Evolutionary conservation across 92 coral and sea anemone species (phyloP), one percentile per base, ranked within the genome.

Genomic region (Porites lobata): DNA sequence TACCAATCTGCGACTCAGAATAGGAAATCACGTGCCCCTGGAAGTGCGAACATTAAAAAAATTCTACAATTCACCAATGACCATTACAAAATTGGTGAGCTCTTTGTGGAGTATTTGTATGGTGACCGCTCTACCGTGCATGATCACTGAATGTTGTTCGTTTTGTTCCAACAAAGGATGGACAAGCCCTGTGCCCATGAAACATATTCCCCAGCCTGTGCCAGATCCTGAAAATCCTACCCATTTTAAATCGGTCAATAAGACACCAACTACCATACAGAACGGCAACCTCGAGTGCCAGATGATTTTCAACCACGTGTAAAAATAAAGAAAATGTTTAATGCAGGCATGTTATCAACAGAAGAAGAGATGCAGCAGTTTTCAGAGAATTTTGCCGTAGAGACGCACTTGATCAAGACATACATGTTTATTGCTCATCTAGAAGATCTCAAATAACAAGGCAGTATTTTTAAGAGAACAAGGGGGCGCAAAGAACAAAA

Each of bases 41-140:
- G 95, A 18, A 63, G 82, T 20, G 75, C 76, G 15, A 89, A 89
- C 69, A 84, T 89, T 17, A 77, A 85, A 18, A 89, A 92, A 64
- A 65, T 1, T 92, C 57, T 67, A 12, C 69, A 68, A 17, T 89
- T 92, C 52, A 75, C 75, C 10, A 69, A 85, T 13, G 52, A 32
- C 26, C 89, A 84, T 62, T 90, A 83, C 59, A 84, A 50, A 12
- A 71, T 53, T 0, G 69, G 80, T 9, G 74, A 72, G 62, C 87
- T 83, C 8, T 83, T 58, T 12, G 32, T 83, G 69, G 79, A 57
- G 62, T 83, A 72, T 65, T 19, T 58, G 72, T 57, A 32, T 50
- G 22, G 63, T 15, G 80, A 9, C 79, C 59, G 79, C 54, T 72
- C 50, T 65, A 57, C 73, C 76, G 29, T 26, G 29, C 29, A 61